A percentile compares a stretch with the other conserved stretches of the same genome.
Conservation (phyloP, 2,888 invertebrate species). For the Auanema freiburgensis region DNA sequence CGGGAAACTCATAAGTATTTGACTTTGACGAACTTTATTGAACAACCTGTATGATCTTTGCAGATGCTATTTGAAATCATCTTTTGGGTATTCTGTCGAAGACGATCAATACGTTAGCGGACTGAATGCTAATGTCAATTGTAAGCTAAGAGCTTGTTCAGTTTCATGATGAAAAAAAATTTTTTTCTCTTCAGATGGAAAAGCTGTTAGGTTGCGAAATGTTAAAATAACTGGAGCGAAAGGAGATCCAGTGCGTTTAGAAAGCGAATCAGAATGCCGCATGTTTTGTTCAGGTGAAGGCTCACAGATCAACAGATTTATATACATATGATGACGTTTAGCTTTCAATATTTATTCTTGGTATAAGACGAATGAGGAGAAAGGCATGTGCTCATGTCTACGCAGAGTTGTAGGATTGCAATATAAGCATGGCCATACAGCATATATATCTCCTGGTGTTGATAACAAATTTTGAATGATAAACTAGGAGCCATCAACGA, state of each 20-base stretch:
- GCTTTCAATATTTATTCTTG: slow-evolving; percentile 19
- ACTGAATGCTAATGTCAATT: slow-evolving; percentile 47
- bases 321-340: too few relatives aligned
- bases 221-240: slow-evolving; percentile 52
- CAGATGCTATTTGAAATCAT: slow-evolving; percentile 56
- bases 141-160: slow-evolving; percentile 1
- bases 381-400: slow-evolving; percentile 17
- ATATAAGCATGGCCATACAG: slow-evolving; percentile 13
- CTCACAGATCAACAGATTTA: neutral
- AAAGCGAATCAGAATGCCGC: slow-evolving; percentile 51
- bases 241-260: slow-evolving; percentile 36
- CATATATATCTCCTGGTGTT: slow-evolving; percentile 13
- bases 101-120: slow-evolving; percentile 49
- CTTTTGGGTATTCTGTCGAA: slow-evolving; percentile 55
- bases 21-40: neutral
- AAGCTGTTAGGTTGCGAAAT: slow-evolving; percentile 47
- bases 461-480: neutral
- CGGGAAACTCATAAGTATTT: slow-evolving; percentile 30
- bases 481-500: too few relatives aligned
- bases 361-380: neutral
- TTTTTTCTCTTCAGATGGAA: neutral
- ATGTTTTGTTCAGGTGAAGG: slow-evolving; percentile 54
- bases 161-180: neutral
- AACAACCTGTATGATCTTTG: neutral
- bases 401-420: slow-evolving; percentile 13